phyloP scores from a whole-genome alignment of 2,888 invertebrate species.

The Cartodere bifasciata region DNA sequence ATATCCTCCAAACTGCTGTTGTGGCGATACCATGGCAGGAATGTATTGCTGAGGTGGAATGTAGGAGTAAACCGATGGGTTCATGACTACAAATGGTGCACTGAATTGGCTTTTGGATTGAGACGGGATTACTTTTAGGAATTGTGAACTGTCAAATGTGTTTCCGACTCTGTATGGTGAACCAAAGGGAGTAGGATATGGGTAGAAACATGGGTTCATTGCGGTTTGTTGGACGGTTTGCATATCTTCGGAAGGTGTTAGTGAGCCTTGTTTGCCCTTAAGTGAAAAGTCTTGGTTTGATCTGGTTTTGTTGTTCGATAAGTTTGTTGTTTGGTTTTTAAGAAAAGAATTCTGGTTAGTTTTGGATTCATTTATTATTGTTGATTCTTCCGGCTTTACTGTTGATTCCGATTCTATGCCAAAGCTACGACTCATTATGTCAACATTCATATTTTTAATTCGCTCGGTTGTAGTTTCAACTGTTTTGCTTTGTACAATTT shows the following conservation, averaged over 20 bases:
- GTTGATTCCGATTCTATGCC: slow-evolving; percentile 9
- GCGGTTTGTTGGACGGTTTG: slow-evolving; percentile 22
- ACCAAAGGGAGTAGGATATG: slow-evolving; percentile 20
- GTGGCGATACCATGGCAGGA: slow-evolving; percentile 5
- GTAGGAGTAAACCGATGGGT: slow-evolving; percentile 22
- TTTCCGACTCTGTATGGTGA: slow-evolving; percentile 18
- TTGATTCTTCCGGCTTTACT: slow-evolving; percentile 3
- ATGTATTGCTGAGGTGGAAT: slow-evolving; percentile 7
- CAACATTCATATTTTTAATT: slow-evolving; percentile 9
- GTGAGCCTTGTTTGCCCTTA: too few species aligned
- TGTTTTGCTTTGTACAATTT: neutral
- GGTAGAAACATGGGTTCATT: slow-evolving; percentile 22
- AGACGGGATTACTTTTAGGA: slow-evolving; percentile 18
- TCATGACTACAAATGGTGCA: slow-evolving; percentile 19
- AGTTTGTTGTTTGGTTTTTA: too few species aligned
- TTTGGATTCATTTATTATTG: neutral
- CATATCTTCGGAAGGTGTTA: slow-evolving; percentile 16
- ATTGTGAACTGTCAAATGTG: slow-evolving; percentile 15
- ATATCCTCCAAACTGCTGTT: slow-evolving; percentile 12
- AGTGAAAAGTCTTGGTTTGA: too few species aligned
- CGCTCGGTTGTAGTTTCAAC: slow-evolving; percentile 6
- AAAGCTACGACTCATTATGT: too few species aligned
- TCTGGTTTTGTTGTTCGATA: too few species aligned
- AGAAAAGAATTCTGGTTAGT: too few species aligned
- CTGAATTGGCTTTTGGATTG: slow-evolving; percentile 11